Evolutionary conservation across 2,888 invertebrate genomes (phyloP), one percentile per base, ranked within the genome.

Genomic region (Selenia dentaria): DNA sequence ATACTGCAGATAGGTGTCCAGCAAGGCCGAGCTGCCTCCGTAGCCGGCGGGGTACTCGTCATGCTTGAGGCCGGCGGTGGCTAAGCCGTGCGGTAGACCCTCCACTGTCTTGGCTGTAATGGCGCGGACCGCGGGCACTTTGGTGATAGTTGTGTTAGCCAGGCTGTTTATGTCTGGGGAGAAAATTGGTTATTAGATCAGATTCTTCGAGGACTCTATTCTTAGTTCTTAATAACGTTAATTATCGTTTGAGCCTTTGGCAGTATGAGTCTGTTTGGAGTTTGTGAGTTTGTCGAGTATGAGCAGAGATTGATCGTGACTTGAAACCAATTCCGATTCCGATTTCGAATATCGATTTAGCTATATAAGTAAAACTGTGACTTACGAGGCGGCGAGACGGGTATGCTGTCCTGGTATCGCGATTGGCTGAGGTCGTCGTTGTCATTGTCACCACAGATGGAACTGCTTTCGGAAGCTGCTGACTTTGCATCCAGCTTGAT

Each of bases 1-100:
- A 68, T 96, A 94, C 78, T 97, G 97, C 51, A 97, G 92, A 76
- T 97, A 97, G 8, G 97, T 97, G 79, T 97, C 97, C 51, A 97
- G 85, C 43, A 97, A 92, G 1, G 96, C 95, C 2, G 95, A 95
- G 29, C 95, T 93, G 37, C 95, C 93, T 14, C 95, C 93, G 50
- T 94, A 92, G 3, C 94, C 93, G 6, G 94, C 94, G 24, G 94
- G 94, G 71, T 94, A 94, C 31, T 92, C 92, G 49, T 95, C 94
- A 54, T 94, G 94, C 61, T 92, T 94, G 57, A 94, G 92, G 38
- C 91, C 93, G 12, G 83, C 80, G 34, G 90, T 93, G 12, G 83
- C 91, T 55, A 94, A 79, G 44, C 93, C 92, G 69, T 94, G 95
- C 3, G 92, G 90, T 31, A 91, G 74, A 32, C 91, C 91, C 65